Percentiles rank a stretch among this genome's conserved stretches.
phyloP scores from a whole-genome alignment of 1,140 invertebrate species.

The Maconellicoccus hirsutus region DNA sequence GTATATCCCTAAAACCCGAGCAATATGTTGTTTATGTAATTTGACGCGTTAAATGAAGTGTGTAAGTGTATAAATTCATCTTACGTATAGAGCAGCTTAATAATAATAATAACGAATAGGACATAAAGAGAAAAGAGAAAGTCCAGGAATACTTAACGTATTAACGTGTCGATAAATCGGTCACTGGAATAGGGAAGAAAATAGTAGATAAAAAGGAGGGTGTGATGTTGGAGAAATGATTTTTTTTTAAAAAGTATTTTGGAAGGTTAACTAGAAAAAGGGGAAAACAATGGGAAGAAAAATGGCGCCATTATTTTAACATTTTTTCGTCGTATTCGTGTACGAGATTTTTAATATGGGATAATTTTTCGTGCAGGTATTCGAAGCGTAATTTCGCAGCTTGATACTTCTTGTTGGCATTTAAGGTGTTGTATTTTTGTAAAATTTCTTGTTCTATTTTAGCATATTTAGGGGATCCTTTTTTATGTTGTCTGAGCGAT shows the following conservation, averaged over 20 bases:
- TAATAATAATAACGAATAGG: not conserved
- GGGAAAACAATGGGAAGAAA: not conserved
- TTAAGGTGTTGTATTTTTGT: conserved; percentile 64
- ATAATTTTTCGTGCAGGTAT: conserved; percentile 78
- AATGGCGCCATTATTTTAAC: not conserved
- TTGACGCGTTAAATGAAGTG: not conserved
- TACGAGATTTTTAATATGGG: conserved; percentile 78
- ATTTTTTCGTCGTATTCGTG: conserved; percentile 53
- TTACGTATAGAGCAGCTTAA: not conserved
- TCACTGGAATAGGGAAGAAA: too few relatives aligned
- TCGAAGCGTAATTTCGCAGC: conserved; percentile 61
- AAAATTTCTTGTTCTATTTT: conserved; percentile 62
- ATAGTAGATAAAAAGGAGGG: not conserved
- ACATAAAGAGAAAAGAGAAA: not conserved
- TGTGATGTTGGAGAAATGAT: not conserved
- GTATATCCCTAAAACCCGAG: not conserved
- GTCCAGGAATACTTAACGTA: not conserved
- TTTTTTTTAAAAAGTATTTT: not conserved
- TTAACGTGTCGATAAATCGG: too few relatives aligned
- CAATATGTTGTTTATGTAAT: not conserved
- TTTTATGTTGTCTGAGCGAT: conserved; percentile 38
- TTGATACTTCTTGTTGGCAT: conserved; percentile 56
- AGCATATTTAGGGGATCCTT: conserved; percentile 43
- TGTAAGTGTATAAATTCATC: not conserved
- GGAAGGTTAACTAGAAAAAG: too few relatives aligned